Percentiles rank a stretch among this genome's conserved stretches.
phyloP scores from a whole-genome alignment of 2,888 invertebrate species.

The Matsumyia berberina region DNA sequence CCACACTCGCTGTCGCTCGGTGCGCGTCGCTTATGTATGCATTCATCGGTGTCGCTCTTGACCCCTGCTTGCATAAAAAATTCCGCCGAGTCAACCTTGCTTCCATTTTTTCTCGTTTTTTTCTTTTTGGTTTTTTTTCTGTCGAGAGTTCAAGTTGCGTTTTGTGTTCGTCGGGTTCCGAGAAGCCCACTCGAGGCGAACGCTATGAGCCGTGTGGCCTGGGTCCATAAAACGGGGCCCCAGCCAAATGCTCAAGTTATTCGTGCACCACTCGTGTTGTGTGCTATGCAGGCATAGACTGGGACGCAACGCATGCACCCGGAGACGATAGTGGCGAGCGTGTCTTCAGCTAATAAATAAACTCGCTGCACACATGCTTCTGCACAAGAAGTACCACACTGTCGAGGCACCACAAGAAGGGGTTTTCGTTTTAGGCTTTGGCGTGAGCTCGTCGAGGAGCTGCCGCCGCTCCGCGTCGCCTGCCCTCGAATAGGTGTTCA shows the following conservation, averaged over 20 bases:
- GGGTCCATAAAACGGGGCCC: slow-evolving; percentile 24
- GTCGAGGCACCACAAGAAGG: too few relatives aligned
- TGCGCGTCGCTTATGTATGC: slow-evolving; percentile 12
- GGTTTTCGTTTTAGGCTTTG: slow-evolving; percentile 23
- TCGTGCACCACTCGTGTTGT: slow-evolving; percentile 20
- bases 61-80: slow-evolving; percentile 61
- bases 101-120: slow-evolving; percentile 15
- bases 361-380: slow-evolving; percentile 27
- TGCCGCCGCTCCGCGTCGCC: not conserved
- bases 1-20: slow-evolving; percentile 1
- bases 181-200: slow-evolving; percentile 16
- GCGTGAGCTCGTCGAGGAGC: slow-evolving; percentile 8
- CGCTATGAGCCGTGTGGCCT: slow-evolving; percentile 38
- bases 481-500: slow-evolving; percentile 61
- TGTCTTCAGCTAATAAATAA: slow-evolving; percentile 73
- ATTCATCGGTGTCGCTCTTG: slow-evolving; percentile 52
- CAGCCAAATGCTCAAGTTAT: slow-evolving; percentile 27
- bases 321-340: slow-evolving; percentile 47
- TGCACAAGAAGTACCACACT: slow-evolving; percentile 8
- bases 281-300: not conserved
- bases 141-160: slow-evolving; percentile 52
- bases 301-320: slow-evolving; percentile 34
- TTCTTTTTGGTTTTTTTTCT: too few relatives aligned
- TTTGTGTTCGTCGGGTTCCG: slow-evolving; percentile 34
- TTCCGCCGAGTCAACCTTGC: slow-evolving; percentile 47